These are phyloP conservation scores for Cettia cetti DNA, from an alignment of 2,113 vertebrate genomes.

Conservation along the genomic window DNA sequence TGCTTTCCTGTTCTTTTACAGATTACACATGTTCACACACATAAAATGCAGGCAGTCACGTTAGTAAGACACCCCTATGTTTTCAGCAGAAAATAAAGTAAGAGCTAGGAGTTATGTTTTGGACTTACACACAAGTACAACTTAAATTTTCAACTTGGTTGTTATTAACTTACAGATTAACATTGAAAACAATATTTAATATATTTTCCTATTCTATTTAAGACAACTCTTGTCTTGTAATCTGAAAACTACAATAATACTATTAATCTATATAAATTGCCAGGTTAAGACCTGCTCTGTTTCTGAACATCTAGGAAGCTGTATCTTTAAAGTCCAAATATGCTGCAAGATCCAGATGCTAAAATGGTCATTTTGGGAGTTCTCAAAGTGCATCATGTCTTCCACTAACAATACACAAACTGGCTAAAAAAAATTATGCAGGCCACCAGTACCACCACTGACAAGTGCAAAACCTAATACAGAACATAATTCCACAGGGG, in stretches of 20 bases:
- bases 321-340: neutral
- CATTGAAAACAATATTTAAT: neutral
- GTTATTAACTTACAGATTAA: neutral
- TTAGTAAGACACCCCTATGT: fast-evolving
- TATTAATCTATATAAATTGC: neutral
- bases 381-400: neutral
- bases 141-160: neutral
- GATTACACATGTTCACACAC: neutral
- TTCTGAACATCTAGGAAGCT: neutral
- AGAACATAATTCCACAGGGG: neutral
- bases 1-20: neutral
- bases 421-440: neutral
- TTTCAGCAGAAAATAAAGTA: neutral
- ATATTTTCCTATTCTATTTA: neutral
- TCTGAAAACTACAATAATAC: neutral
- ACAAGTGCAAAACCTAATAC: neutral
- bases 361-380: neutral
- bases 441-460: neutral
- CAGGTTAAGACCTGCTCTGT: neutral
- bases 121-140: neutral
- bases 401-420: neutral
- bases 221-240: neutral
- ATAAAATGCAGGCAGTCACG: neutral
- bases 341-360: neutral
- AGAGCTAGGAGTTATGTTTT: neutral